Conservation (phyloP, 64 coral and sea anemone genomes). For the Dendronephthya gigantea region DNA sequence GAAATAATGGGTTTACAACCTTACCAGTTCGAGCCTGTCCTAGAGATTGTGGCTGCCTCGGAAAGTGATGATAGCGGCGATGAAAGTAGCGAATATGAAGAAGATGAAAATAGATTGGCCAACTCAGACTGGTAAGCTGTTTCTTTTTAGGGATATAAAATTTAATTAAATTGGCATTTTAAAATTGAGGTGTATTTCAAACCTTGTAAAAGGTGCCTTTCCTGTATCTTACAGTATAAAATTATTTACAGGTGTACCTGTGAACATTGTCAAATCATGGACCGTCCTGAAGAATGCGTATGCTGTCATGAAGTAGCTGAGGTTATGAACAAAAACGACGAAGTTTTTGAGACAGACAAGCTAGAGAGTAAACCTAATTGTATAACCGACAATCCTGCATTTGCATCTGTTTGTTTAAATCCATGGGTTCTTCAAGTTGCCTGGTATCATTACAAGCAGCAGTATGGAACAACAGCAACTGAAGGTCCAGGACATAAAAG, state of each 20-base stretch:
- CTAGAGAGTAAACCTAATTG: neutral
- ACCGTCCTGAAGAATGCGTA: neutral
- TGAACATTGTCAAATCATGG: neutral
- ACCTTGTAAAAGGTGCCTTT: too few relatives aligned
- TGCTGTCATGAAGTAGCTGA: neutral
- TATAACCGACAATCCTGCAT: neutral
- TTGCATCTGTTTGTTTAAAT: too few relatives aligned
- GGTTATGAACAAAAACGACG: neutral
- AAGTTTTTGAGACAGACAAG: neutral
- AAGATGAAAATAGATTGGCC: neutral
- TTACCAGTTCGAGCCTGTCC: neutral
- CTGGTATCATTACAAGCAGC: neutral
- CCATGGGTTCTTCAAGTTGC: conserved; percentile 1
- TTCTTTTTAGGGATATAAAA: neutral
- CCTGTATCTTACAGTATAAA: too few relatives aligned
- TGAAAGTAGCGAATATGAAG: neutral
- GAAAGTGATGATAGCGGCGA: neutral
- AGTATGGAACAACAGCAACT: neutral
- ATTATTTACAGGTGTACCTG: neutral
- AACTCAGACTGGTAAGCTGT: neutral
- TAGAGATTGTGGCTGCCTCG: neutral
- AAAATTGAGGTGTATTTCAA: neutral
- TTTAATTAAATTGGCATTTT: neutral
- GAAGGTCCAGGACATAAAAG: neutral
- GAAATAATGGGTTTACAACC: neutral